Evolutionary conservation across 2,113 vertebrate genomes (phyloP).

Genomic region (Fulmarus glacialis): DNA sequence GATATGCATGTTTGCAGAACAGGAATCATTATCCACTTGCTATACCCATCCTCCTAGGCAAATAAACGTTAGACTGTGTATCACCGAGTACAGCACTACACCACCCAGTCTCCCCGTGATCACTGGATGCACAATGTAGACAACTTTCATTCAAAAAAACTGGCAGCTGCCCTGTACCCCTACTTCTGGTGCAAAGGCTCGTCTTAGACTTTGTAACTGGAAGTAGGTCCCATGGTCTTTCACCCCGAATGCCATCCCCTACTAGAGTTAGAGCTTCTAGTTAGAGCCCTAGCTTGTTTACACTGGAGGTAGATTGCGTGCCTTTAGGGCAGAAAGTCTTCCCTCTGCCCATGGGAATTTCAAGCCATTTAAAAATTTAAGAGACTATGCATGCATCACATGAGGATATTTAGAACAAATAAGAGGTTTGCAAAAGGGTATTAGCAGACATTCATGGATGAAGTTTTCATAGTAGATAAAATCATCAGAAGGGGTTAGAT

Average conservation of each 20-base stretch:
- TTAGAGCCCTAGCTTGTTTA: not conserved
- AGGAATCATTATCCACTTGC: not conserved
- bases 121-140: not conserved
- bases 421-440: not conserved
- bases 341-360: not conserved
- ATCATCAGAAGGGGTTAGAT: not conserved
- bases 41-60: not conserved
- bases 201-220: not conserved
- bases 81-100: not conserved
- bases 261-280: not conserved
- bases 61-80: not conserved
- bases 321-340: not conserved
- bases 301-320: not conserved
- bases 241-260: not conserved
- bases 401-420: not conserved
- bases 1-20: not conserved
- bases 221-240: not conserved
- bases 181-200: not conserved
- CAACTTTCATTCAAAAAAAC: not conserved
- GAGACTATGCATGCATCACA: fast-evolving
- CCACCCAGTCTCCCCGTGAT: not conserved
- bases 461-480: not conserved
- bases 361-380: not conserved
- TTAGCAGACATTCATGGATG: not conserved
- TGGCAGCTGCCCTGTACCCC: not conserved